Percentiles rank a stretch among this genome's conserved stretches.
Evolutionary conservation across 1,140 invertebrate genomes (phyloP).

Genomic region (Vanessa tameamea): DNA sequence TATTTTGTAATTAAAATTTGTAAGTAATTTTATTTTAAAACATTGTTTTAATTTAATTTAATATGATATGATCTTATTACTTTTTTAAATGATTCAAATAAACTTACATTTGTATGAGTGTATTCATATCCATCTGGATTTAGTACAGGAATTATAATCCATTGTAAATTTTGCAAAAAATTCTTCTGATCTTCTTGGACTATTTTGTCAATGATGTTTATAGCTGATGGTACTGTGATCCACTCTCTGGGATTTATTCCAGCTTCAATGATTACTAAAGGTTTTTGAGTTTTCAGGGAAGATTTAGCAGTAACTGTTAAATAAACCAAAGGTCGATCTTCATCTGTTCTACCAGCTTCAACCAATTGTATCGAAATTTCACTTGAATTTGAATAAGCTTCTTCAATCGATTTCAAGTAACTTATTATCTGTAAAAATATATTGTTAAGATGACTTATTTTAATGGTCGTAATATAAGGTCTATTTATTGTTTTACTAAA

Average conservation of each 20-base stretch:
- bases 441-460: not conserved
- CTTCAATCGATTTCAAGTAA: slow-evolving; percentile 45
- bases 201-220: slow-evolving; percentile 80
- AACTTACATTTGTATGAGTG: slow-evolving; percentile 82
- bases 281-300: slow-evolving; percentile 36
- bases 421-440: slow-evolving; percentile 56
- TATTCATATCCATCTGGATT: slow-evolving; percentile 92
- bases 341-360: slow-evolving; percentile 53
- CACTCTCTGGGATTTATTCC: slow-evolving; percentile 84
- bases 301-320: slow-evolving; percentile 46
- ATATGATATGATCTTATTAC: too few species aligned
- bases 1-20: too few species aligned
- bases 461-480: not conserved
- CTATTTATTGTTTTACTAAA: not conserved
- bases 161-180: slow-evolving; percentile 82
- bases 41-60: too few species aligned
- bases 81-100: not conserved
- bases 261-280: slow-evolving; percentile 71
- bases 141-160: slow-evolving; percentile 86
- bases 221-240: slow-evolving; percentile 80
- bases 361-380: slow-evolving; percentile 43
- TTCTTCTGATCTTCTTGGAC: slow-evolving; percentile 48
- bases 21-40: too few species aligned
- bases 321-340: slow-evolving; percentile 57
- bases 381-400: slow-evolving; percentile 41